Base-by-base conservation (phyloP, 1,140 invertebrate species). In the Lycorma delicatula region DNA sequence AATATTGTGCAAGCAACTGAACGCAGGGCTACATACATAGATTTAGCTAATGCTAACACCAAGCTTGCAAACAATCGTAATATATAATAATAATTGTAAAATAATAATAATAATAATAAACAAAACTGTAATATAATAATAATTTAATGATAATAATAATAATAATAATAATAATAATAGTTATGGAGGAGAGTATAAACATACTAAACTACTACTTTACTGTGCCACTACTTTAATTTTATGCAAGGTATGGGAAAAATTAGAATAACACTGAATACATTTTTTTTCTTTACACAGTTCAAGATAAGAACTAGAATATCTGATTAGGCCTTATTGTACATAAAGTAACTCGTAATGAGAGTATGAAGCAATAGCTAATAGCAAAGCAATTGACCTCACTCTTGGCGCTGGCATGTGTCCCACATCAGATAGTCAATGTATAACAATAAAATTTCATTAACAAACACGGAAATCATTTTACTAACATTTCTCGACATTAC, bases 301-400 rank as follows among this genome's bases (percentile, higher is more conserved):
- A 44, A 20, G 23, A 44, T 16, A 44, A 57, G 47, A 57, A 57
- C 41, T 57, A 53, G 56, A 54, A 16, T 55, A 44, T 54, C 34
- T 54, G 29, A 44, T 55, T 55, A 55, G 54, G 54, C 54, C 54
- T 55, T 51, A 51, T 51, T 22, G 41, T 20, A 44, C 36, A 11
- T 16, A 16, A 41, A 13, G 48, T 55, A 55, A 55, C 54, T 26
- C 28, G 36, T 55, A 34, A 55, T 55, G 41, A 56, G 54, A 56
- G 41, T 41, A 48, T 56, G 51, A 61, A 61, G 60, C 44, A 46
- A 60, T 34, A 60, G 54, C 53, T 56, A 53, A 46, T 50, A 56
- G 52, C 58, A 56, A 63, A 63, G 61, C 61, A 56, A 59, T 44
- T 50, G 62, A 57, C 54, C 62, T 57, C 62, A 64, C 62, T 64